Evolutionary conservation across 2,797 vertebrate genomes (phyloP).

Genomic region (Scleropages formosus): DNA sequence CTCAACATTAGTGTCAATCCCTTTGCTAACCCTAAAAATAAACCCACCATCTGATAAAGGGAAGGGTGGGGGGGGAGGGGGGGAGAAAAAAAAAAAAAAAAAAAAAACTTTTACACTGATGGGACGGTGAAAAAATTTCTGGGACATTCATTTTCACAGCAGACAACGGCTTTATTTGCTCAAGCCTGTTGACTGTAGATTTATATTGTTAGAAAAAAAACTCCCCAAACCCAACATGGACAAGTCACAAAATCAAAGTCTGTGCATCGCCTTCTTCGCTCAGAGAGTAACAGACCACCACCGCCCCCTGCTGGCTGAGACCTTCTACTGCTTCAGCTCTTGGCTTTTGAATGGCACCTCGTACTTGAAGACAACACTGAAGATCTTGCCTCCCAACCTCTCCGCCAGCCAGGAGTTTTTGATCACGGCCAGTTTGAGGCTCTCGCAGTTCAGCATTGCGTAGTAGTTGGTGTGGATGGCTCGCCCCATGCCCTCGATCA

Average conservation of each 20-base stretch:
- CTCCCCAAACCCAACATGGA: constrained; percentile 12
- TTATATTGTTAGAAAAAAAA: too few relatives aligned
- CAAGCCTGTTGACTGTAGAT: constrained; percentile 29
- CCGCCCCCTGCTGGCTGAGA: not conserved
- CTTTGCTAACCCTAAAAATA: not conserved
- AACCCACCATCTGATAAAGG: not conserved
- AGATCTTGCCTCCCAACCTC: constrained; percentile 90
- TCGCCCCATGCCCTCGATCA: constrained; percentile 97
- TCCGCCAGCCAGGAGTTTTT: constrained; percentile 97
- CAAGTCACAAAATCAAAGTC: constrained; percentile 36
- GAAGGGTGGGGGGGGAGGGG: too few relatives aligned
- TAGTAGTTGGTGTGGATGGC: constrained; percentile 97
- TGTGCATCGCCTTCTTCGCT: constrained; percentile 38
- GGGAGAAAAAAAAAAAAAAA: too few relatives aligned
- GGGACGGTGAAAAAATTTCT: constrained; percentile 2
- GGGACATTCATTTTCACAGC: constrained; percentile 39
- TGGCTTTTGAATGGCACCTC: constrained; percentile 75
- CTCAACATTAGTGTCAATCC: not conserved
- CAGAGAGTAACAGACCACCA: constrained; percentile 27
- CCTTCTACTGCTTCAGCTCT: constrained; percentile 34
- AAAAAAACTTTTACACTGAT: constrained; percentile 1
- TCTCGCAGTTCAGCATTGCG: constrained; percentile 85
- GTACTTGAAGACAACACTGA: constrained; percentile 98
- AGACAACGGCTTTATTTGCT: constrained; percentile 14
- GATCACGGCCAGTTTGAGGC: constrained; percentile 94